Conservation (phyloP, 92 coral and sea anemone genomes). For the Paragorgia papillata region DNA sequence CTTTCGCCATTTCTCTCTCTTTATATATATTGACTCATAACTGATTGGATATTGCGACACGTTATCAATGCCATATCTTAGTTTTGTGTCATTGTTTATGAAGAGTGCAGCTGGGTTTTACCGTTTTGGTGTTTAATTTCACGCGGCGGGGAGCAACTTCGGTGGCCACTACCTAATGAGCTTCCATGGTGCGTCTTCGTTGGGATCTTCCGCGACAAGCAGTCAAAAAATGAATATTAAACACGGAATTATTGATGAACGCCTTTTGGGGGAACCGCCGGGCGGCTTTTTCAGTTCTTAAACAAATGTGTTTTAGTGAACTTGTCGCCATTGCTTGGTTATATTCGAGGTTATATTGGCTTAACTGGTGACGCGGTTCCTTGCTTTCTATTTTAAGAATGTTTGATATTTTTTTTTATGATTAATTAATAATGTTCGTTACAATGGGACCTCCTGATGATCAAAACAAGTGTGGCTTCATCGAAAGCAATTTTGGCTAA, state of each 20-base stretch:
- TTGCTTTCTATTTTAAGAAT: slow-evolving; percentile 16
- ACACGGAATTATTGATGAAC: neutral
- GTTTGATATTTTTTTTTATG: slow-evolving; percentile 12
- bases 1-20: too few relatives aligned
- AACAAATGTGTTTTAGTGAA: slow-evolving; percentile 13
- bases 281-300: too few relatives aligned
- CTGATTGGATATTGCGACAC: slow-evolving; percentile 7
- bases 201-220: slow-evolving; percentile 20
- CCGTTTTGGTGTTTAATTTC: slow-evolving; percentile 36
- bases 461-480: slow-evolving; percentile 1
- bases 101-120: slow-evolving; percentile 40
- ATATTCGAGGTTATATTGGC: too few relatives aligned
- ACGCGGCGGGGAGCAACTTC: slow-evolving; percentile 40
- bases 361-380: slow-evolving; percentile 4
- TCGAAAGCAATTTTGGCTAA: neutral
- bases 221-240: slow-evolving; percentile 32
- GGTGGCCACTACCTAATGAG: slow-evolving; percentile 41
- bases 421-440: slow-evolving; percentile 24
- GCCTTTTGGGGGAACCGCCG: neutral
- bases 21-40: neutral
- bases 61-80: slow-evolving; percentile 33
- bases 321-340: slow-evolving; percentile 21
- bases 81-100: slow-evolving; percentile 31
- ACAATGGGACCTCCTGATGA: neutral
- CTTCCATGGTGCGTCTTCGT: slow-evolving; percentile 23